Evolutionary conservation across 23 tunicate genomes (phyloP).

Genomic region (Clavelina lepadiformis): DNA sequence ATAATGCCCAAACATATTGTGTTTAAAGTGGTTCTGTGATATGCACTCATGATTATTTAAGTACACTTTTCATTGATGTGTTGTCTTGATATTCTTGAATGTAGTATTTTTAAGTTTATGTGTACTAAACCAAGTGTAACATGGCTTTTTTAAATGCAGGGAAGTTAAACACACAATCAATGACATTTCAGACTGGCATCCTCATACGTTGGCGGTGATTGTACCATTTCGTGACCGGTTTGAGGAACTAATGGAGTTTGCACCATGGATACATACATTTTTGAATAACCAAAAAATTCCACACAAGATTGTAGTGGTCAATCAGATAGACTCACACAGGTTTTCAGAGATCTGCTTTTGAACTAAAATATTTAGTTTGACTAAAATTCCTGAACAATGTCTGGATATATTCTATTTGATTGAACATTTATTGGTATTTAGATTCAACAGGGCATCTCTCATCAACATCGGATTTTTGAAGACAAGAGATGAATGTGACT

Average conservation of each 20-base stretch:
- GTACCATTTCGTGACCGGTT: constrained; percentile 92
- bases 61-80: too few species aligned
- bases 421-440: constrained; percentile 9
- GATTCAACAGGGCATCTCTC: constrained; percentile 92
- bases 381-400: not conserved
- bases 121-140: too few species aligned
- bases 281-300: constrained; percentile 66
- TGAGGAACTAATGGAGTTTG: constrained; percentile 94
- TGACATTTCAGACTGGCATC: constrained; percentile 20
- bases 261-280: constrained; percentile 92
- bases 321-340: constrained; percentile 91
- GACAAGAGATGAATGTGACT: constrained; percentile 75
- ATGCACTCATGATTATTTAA: too few species aligned
- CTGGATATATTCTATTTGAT: not conserved
- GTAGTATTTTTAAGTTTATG: too few species aligned
- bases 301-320: constrained; percentile 77
- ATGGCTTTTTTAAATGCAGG: too few species aligned
- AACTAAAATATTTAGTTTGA: too few species aligned
- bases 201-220: constrained; percentile 79
- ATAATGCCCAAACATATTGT: too few species aligned
- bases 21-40: too few species aligned
- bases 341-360: too few species aligned
- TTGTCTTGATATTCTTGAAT: too few species aligned
- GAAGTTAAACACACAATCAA: too few species aligned
- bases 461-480: constrained; percentile 88